These are phyloP conservation scores for Ambastaia sidthimunki DNA, from an alignment of 2,797 vertebrate genomes.

Conservation along the genomic window DNA sequence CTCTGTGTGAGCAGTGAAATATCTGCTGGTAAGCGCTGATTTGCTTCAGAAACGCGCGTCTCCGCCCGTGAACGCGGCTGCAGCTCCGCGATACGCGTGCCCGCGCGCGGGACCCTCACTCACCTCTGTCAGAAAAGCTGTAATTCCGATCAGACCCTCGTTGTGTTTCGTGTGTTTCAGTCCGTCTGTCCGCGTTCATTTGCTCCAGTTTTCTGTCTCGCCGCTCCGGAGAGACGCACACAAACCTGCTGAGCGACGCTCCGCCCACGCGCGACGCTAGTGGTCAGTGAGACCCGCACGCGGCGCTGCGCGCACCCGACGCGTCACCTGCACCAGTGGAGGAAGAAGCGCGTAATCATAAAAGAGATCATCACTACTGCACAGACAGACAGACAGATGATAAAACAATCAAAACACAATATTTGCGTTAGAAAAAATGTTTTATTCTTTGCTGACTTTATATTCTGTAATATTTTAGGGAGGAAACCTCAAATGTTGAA, in stretches of 20 bases:
- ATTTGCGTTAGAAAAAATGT: background rate
- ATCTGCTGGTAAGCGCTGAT: background rate
- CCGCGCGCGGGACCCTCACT: conserved; percentile 35
- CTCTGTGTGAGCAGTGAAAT: background rate
- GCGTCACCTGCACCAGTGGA: conserved; percentile 42
- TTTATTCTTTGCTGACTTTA: background rate
- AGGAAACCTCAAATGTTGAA: too few species aligned
- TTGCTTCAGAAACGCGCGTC: conserved; percentile 17
- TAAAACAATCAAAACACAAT: background rate
- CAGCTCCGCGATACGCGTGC: background rate
- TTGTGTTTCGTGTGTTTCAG: conserved; percentile 52
- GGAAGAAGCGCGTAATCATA: conserved; percentile 6
- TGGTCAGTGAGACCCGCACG: conserved; percentile 56
- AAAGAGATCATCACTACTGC: too few species aligned
- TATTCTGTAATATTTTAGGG: background rate
- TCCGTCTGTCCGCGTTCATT: conserved; percentile 57
- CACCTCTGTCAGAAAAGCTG: conserved; percentile 53
- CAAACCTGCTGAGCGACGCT: conserved; percentile 65
- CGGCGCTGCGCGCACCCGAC: conserved; percentile 32
- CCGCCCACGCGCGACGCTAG: conserved; percentile 62
- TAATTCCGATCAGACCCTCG: conserved; percentile 55
- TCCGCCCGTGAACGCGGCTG: background rate
- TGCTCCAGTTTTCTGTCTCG: conserved; percentile 60
- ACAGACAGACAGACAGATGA: background rate
- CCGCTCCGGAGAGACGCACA: conserved; percentile 61